Evolutionary conservation across 2,888 invertebrate species (phyloP).

Genomic region (Xanthorhoe designata): DNA sequence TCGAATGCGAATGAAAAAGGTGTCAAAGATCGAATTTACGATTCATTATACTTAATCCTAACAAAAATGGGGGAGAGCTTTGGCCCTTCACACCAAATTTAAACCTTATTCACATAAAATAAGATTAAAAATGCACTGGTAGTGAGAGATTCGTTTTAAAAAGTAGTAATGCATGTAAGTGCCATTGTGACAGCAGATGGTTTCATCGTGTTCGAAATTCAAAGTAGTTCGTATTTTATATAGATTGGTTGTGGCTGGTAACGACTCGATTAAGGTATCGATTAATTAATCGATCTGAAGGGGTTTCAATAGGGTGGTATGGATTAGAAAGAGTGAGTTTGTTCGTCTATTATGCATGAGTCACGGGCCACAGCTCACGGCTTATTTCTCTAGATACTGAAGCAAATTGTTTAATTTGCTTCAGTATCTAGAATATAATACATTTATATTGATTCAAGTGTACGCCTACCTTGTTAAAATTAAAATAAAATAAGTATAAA

Average conservation of each 20-base stretch:
- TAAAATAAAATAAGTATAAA: too few species aligned
- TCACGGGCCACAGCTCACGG: too few species aligned
- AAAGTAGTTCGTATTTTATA: slow-evolving; percentile 53
- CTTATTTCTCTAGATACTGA: too few species aligned
- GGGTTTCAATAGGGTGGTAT: background rate
- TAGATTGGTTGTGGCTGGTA: slow-evolving; percentile 35
- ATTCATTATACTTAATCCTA: slow-evolving; percentile 85
- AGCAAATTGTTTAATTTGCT: too few species aligned
- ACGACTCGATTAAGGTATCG: slow-evolving; percentile 5
- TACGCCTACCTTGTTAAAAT: too few species aligned
- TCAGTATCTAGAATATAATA: too few species aligned
- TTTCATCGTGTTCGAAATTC: slow-evolving; percentile 62
- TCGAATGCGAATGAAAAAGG: slow-evolving; percentile 83
- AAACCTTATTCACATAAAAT: slow-evolving; percentile 33
- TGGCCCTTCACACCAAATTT: slow-evolving; percentile 32
- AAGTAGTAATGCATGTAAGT: slow-evolving; percentile 80
- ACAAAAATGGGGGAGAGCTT: slow-evolving; percentile 69
- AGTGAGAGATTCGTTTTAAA: slow-evolving; percentile 65
- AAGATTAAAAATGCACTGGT: slow-evolving; percentile 26
- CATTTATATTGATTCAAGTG: too few species aligned
- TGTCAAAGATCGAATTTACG: slow-evolving; percentile 86
- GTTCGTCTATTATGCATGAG: background rate
- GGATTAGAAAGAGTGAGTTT: background rate
- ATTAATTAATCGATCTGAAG: background rate
- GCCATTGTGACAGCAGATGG: slow-evolving; percentile 84